phyloP scores from a whole-genome alignment of 2,113 vertebrate genomes.

The Upupa epops region DNA sequence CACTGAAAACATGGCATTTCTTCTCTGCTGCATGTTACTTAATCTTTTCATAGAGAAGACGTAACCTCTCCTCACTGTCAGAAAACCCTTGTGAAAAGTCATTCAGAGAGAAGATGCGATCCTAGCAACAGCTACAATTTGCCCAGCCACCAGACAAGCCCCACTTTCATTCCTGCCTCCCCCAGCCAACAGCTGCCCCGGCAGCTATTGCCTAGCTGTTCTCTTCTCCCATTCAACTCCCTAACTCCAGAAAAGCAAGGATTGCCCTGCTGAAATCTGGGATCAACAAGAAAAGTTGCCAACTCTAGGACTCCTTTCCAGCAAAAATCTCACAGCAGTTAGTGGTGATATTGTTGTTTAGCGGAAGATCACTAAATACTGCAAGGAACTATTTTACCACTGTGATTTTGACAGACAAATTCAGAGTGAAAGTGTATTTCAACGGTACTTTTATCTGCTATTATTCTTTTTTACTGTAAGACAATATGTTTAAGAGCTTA shows the following conservation, averaged over 20 bases:
- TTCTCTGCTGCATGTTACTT: not conserved
- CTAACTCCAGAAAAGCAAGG: not conserved
- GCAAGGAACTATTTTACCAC: not conserved
- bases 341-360: not conserved
- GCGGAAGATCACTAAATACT: not conserved
- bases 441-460: not conserved
- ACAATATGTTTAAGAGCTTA: not conserved
- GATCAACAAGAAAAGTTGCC: not conserved
- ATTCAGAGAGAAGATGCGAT: not conserved
- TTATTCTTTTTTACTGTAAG: not conserved
- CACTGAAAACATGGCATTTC: not conserved
- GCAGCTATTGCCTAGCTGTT: not conserved
- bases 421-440: not conserved
- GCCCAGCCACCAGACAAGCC: not conserved
- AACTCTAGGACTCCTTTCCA: not conserved
- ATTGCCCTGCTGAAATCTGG: not conserved
- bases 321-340: not conserved
- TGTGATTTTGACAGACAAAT: not conserved
- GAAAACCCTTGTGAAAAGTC: not conserved
- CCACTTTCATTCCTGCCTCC: not conserved
- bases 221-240: not conserved
- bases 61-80: not conserved
- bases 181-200: not conserved
- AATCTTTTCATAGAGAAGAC: not conserved
- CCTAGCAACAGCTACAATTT: not conserved